Percentiles rank a stretch among this genome's conserved stretches.
Evolutionary conservation across 2,888 invertebrate species (phyloP).

Genomic region (Thymelicus lineola): DNA sequence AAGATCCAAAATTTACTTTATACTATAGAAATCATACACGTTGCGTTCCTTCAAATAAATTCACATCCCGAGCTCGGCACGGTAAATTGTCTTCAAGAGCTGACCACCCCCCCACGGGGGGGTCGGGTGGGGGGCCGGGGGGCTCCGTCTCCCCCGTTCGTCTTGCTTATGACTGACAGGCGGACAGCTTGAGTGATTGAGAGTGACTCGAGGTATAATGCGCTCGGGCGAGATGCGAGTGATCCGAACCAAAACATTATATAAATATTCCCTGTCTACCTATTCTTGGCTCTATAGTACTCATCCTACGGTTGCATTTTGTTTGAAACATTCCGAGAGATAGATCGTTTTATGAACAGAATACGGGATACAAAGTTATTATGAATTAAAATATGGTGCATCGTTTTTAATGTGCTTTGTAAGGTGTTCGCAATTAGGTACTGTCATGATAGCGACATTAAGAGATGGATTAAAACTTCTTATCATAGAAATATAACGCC

Average conservation of each 20-base stretch:
- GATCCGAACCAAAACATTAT: conserved; percentile 27
- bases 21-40: conserved; percentile 33
- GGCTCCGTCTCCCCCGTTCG: conserved; percentile 80
- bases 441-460: conserved; percentile 45
- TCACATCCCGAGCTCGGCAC: conserved; percentile 76
- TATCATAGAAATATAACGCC: conserved; percentile 5
- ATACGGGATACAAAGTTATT: conserved; percentile 63
- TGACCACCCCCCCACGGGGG: conserved; percentile 73
- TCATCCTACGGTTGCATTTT: conserved; percentile 38
- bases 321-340: conserved; percentile 25
- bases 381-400: conserved; percentile 78
- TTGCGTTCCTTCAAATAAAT: conserved; percentile 67
- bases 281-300: conserved; percentile 57
- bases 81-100: conserved; percentile 84
- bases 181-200: conserved; percentile 84
- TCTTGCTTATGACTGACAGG: conserved; percentile 84
- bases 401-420: conserved; percentile 69
- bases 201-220: conserved; percentile 84
- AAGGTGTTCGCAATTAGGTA: conserved; percentile 73
- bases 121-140: conserved; percentile 56
- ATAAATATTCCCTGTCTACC: conserved; percentile 44
- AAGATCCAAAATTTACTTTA: conserved; percentile 19
- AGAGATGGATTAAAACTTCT: conserved; percentile 58
- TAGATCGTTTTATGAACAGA: conserved; percentile 34
- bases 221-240: conserved; percentile 71